Evolutionary conservation across 2,113 vertebrate species (phyloP).

Genomic region (Rhagologus leucostigma): DNA sequence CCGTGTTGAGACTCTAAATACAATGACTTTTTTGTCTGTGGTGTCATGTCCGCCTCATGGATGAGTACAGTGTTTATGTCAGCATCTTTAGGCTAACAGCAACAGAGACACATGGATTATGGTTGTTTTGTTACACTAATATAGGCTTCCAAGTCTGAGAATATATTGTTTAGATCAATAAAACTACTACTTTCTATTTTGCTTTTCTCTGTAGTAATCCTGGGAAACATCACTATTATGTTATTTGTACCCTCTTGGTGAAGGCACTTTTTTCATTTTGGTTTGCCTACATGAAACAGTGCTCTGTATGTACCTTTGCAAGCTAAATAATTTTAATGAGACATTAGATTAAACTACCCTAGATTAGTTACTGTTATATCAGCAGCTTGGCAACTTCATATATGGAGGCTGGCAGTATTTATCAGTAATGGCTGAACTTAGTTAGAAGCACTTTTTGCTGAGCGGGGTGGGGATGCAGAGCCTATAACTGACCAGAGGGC

Average conservation of each 20-base stretch:
- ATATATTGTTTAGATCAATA: background rate
- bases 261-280: background rate
- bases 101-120: background rate
- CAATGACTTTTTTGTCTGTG: conserved; percentile 38
- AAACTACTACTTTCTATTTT: background rate
- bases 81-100: background rate
- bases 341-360: background rate
- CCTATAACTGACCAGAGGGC: background rate
- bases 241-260: background rate
- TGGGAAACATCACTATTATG: background rate
- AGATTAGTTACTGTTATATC: background rate
- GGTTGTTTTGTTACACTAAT: background rate
- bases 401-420: background rate
- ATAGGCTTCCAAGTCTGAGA: background rate
- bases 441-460: background rate
- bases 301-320: background rate
- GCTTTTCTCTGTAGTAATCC: background rate
- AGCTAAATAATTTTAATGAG: background rate
- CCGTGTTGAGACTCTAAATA: background rate
- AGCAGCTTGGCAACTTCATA: accelerated
- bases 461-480: background rate
- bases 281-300: background rate
- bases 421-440: background rate
- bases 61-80: background rate
- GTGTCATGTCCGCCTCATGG: background rate